Evolutionary conservation across 2,888 invertebrate genomes (phyloP), one percentile per base, ranked within the genome.

Genomic region (Lithophane semibrunnea): DNA sequence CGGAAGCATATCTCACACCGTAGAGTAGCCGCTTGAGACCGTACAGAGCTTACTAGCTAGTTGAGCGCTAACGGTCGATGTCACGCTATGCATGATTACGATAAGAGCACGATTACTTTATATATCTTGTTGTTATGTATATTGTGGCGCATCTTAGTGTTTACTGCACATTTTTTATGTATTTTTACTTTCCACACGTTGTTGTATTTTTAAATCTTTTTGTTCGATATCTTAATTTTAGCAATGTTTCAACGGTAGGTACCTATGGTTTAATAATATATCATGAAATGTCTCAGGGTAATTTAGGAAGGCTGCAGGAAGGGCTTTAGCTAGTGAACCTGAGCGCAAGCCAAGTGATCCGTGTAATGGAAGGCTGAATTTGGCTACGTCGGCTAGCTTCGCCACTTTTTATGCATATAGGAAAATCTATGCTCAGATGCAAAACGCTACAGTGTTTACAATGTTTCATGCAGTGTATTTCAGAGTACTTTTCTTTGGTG

Each of bases 51-150:
- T 95, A 88, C 88, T 94, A 94, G 94, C 91, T 92, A 93, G 90
- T 91, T 86, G 91, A 93, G 93, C 94, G 92, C 92, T 95, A 95
- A 94, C 93, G 94, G 92, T 93, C 94, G 91, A 93, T 94, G 92
- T 93, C 96, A 96, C 96, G 96, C 96, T 93, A 95, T 96, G 96
- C 96, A 96, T 96, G 96, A 92, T 94, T 95, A 95, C 92, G 92
- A 90, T 96, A 96, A 96, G 95, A 94, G 96, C 96, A 96, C 96
- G 94, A 93, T 91, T 92, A 85, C 87, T 92, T 92, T 91, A 92
- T 92, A 90, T 92, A 84, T 94, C 89, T 92, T 92, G 92, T 93
- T 88, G 82, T 90, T 86, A 89, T 92, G 90, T 93, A 92, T 90
- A 88, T 91, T 92, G 93, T 94, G 91, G 88, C 93, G 92, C 93